These are phyloP conservation scores for Ceratina calcarata DNA, from an alignment of 1,140 invertebrate species.

Conservation along the genomic window DNA sequence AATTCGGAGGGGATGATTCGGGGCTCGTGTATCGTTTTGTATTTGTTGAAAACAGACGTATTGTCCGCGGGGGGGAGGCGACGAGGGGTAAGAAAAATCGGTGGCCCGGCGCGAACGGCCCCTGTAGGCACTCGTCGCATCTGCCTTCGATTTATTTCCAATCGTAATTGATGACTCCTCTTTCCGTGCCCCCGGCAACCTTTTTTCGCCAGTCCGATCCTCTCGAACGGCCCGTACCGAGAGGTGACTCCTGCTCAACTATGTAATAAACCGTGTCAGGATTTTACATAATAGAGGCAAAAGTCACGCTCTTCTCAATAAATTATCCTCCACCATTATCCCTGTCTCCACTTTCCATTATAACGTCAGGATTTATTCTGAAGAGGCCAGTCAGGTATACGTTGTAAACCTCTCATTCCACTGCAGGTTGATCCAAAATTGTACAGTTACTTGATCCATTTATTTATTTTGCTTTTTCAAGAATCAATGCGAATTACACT, in stretches of 20 bases:
- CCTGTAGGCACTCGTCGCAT: constrained; percentile 73
- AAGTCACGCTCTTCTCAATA: constrained; percentile 43
- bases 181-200: constrained; percentile 24
- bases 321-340: constrained; percentile 37
- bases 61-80: constrained; percentile 66
- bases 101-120: constrained; percentile 66
- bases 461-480: no score
- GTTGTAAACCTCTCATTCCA: no score
- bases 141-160: constrained; percentile 79
- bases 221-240: constrained; percentile 38
- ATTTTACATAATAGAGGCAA: constrained; percentile 57
- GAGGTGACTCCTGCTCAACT: neutral
- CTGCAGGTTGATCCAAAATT: no score
- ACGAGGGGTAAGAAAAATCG: constrained; percentile 60
- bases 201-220: constrained; percentile 14
- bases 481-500: no score
- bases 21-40: constrained; percentile 70
- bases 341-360: neutral
- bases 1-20: neutral
- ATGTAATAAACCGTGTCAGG: constrained; percentile 34
- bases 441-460: no score
- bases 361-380: neutral
- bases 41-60: constrained; percentile 76
- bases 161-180: constrained; percentile 78
- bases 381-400: neutral